A percentile compares a stretch with the other conserved stretches of the same genome.
phyloP scores from a whole-genome alignment of 1,140 invertebrate species.

The Sinella curviseta region DNA sequence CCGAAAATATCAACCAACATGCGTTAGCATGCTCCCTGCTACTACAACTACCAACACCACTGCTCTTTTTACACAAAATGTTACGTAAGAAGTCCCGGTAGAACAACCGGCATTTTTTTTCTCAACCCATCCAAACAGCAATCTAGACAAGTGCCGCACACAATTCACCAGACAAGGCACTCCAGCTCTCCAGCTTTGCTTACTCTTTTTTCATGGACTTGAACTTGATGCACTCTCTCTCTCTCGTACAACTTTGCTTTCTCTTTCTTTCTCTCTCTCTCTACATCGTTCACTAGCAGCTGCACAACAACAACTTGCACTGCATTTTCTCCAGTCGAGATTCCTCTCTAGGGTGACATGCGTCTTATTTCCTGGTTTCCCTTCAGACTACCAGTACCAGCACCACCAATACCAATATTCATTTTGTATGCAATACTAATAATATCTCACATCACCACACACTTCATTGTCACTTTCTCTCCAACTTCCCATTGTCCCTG shows the following conservation, averaged over 20 bases:
- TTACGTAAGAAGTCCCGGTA: background rate
- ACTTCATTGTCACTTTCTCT: background rate
- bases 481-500: background rate
- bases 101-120: background rate
- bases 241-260: no score
- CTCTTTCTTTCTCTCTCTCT: background rate
- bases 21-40: no score
- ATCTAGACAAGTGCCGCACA: background rate
- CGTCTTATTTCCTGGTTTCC: background rate
- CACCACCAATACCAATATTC: background rate
- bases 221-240: no score
- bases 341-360: conserved; percentile 3
- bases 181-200: background rate
- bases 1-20: no score
- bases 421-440: background rate
- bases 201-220: background rate
- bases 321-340: background rate
- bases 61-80: no score
- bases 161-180: background rate
- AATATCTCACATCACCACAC: background rate
- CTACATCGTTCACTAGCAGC: background rate
- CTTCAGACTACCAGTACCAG: background rate
- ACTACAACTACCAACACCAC: no score
- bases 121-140: background rate
- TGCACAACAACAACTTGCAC: background rate